Percentiles rank a stretch among this genome's conserved stretches.
Evolutionary conservation across 92 coral and sea anemone genomes (phyloP).

Genomic region (Scolanthus callimorphus): DNA sequence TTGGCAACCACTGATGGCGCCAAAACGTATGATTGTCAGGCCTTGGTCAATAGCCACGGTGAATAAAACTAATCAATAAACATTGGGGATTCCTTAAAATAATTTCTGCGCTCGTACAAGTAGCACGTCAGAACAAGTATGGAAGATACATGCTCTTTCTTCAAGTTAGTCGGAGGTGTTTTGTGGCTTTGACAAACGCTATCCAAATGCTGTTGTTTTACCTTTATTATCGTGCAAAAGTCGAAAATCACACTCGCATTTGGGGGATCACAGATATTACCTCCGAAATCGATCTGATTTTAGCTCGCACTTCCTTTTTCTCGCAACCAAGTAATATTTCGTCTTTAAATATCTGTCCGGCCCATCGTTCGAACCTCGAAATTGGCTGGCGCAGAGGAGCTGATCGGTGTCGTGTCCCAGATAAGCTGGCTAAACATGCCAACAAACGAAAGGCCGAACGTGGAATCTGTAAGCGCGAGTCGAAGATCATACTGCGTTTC

Average conservation of each 20-base stretch:
- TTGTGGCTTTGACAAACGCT: conserved; percentile 10
- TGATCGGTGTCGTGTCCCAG: conserved; percentile 41
- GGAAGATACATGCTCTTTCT: conserved; percentile 4
- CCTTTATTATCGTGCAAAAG: conserved; percentile 31
- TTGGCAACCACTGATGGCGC: too few species aligned
- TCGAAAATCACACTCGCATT: conserved; percentile 28
- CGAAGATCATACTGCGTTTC: conserved; percentile 30
- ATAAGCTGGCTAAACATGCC: conserved; percentile 24
- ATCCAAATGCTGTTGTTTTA: conserved; percentile 21
- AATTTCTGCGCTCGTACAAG: too few species aligned
- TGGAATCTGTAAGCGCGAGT: conserved; percentile 33
- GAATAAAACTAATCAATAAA: too few species aligned
- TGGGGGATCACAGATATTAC: conserved; percentile 28
- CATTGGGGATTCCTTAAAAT: too few species aligned
- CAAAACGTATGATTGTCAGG: too few species aligned
- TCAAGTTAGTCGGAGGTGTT: neutral
- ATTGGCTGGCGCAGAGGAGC: conserved; percentile 60
- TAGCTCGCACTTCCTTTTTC: conserved; percentile 48
- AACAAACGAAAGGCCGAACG: conserved; percentile 25
- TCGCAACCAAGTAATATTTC: conserved; percentile 30
- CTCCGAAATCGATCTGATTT: conserved; percentile 39
- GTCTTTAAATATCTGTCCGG: conserved; percentile 43
- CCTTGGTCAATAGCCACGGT: too few species aligned
- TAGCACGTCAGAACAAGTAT: neutral
- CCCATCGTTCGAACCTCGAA: conserved; percentile 56